Base-by-base conservation (phyloP, 92 coral and sea anemone genomes). In the Scolanthus callimorphus region DNA sequence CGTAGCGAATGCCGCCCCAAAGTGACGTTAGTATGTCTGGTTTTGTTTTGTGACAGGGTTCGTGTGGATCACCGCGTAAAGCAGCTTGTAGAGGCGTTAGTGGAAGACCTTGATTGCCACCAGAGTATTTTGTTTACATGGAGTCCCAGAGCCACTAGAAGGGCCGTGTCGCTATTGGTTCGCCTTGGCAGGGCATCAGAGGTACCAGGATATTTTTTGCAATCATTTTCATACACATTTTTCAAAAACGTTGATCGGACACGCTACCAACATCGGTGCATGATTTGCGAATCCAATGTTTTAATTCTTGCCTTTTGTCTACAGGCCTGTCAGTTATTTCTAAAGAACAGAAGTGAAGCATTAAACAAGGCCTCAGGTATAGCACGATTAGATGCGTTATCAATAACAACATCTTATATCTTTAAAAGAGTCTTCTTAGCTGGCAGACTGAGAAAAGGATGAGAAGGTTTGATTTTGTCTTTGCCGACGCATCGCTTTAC, bases 41-140 rank as follows among this genome's bases (percentile, higher is more conserved):
- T n/a, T n/a, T n/a, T n/a, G n/a, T n/a, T n/a, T n/a, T n/a, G n/a
- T n/a, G n/a, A 15, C 65, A 87, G 97, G 61, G 90, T 89, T 13
- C 89, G 97, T 20, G 84, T 91, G 38, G 97, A 91, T 57, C 97
- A 90, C 38, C 83, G 97, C 25, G 96, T 88, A 25, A 91, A 91
- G 71, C 85, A 60, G 61, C 64, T 91, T 43, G 95, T 89, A 0
- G 96, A 91, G 30, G 97, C 96, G 11, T 76, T 91, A 25, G 80
- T 91, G 66, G 87, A 89, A 25, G 97, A 91, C 55, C 78, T 91
- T 11, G 97, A 88, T 25, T 82, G 89, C 29, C 86, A 90, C 34
- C 97, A 90, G 60, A 91, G 96, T 60, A 86, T 87, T 49, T 60
- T 91, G 26, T 76, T 91, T 13, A 91, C 87, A 31, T 96, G 95